Percentiles rank a stretch among this genome's conserved stretches.
Conservation (phyloP, 2,888 invertebrate genomes). For the Sipha maydis region DNA sequence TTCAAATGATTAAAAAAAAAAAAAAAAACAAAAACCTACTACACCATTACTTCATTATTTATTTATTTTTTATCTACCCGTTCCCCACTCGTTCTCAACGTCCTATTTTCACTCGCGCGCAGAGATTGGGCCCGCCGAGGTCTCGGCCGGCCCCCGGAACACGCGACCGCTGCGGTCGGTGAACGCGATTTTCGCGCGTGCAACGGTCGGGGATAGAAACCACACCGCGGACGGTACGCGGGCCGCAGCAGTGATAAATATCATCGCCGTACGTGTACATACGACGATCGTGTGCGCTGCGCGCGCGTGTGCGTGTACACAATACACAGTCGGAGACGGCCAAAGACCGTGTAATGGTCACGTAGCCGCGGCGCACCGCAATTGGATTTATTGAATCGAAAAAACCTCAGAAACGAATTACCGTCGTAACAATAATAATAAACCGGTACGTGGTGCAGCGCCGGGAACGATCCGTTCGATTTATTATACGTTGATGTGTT, state of each 20-base stretch:
- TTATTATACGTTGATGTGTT: too few relatives aligned
- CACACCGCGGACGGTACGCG: not conserved
- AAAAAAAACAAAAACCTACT: constrained; percentile 28
- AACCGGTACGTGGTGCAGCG: too few relatives aligned
- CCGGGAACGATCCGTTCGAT: too few relatives aligned
- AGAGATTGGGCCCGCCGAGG: not conserved
- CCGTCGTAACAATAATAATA: too few relatives aligned
- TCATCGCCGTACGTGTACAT: not conserved
- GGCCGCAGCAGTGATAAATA: not conserved
- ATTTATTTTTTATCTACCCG: too few relatives aligned
- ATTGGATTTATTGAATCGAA: constrained; percentile 53
- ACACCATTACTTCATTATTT: not conserved
- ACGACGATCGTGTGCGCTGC: not conserved
- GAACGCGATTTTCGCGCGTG: constrained; percentile 24
- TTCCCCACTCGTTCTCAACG: not conserved
- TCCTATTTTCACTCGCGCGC: not conserved
- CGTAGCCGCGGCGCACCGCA: constrained; percentile 33
- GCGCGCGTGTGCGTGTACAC: not conserved
- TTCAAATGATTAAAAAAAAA: constrained; percentile 56
- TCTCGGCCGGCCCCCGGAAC: not conserved
- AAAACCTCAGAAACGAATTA: constrained; percentile 58
- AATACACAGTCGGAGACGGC: not conserved
- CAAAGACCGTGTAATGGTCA: not conserved
- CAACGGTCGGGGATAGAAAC: not conserved
- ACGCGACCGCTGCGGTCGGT: constrained; percentile 34